Percentiles rank a stretch among this genome's conserved stretches.
Conservation (phyloP, 2,888 invertebrate genomes). For the Machimus rusticus region DNA sequence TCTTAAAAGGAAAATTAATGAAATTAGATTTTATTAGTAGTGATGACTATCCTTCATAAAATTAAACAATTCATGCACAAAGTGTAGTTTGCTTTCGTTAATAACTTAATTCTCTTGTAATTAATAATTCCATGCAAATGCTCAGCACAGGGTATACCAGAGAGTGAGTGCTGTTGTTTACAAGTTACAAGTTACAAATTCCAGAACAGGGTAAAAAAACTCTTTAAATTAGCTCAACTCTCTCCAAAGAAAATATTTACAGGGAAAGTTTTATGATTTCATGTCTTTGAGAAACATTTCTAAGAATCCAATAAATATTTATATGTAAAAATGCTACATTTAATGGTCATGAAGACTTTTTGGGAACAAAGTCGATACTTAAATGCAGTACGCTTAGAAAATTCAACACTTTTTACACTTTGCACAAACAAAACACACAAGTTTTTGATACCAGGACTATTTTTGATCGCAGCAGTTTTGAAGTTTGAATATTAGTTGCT, state of each 20-base stretch:
- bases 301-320: not conserved
- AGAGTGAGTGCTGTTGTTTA: constrained; percentile 18
- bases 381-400: constrained; percentile 3
- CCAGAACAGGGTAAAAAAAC: constrained; percentile 15
- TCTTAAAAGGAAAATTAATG: constrained; percentile 10
- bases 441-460: not conserved
- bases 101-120: constrained; percentile 14
- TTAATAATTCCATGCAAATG: constrained; percentile 34
- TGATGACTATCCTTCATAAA: constrained; percentile 18
- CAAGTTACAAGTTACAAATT: not conserved
- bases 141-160: constrained; percentile 17
- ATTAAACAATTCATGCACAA: constrained; percentile 22
- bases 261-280: constrained; percentile 5
- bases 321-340: not conserved
- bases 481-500: not conserved
- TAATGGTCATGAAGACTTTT: not conserved
- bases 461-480: not conserved
- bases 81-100: constrained; percentile 31
- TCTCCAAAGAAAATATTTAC: constrained; percentile 18
- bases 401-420: constrained; percentile 20
- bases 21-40: constrained; percentile 32
- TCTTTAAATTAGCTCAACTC: constrained; percentile 33
- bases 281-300: constrained; percentile 15
- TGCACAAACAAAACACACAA: constrained; percentile 28
- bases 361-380: not conserved